phyloP scores from a whole-genome alignment of 30 jellyfish, hydroid and myxozoan genomes.

The Mastigias papua region DNA sequence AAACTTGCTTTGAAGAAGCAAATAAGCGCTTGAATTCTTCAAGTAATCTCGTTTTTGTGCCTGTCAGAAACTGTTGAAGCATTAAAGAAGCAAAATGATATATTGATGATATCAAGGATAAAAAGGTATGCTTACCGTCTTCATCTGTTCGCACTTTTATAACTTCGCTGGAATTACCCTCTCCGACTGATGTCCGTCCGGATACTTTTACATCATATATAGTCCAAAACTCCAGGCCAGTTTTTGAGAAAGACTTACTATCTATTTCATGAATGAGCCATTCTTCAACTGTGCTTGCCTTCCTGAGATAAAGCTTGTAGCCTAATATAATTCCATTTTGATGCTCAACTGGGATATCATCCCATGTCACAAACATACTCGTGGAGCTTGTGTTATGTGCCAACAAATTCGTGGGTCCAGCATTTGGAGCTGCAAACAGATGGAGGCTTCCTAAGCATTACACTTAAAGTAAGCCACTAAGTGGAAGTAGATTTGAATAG shows the following conservation, averaged over 20 bases:
- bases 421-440: constrained; percentile 46
- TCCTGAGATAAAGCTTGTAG: constrained; percentile 15
- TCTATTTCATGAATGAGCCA: background rate
- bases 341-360: constrained; percentile 35
- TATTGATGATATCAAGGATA: background rate
- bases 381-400: constrained; percentile 61
- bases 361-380: constrained; percentile 39
- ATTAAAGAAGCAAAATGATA: background rate
- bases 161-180: constrained; percentile 16
- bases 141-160: constrained; percentile 59
- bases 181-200: constrained; percentile 63
- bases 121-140: constrained; percentile 39
- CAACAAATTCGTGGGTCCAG: constrained; percentile 5
- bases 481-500: background rate
- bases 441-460: too few relatives aligned
- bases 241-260: constrained; percentile 1
- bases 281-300: background rate
- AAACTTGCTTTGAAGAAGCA: too few relatives aligned
- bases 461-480: too few relatives aligned
- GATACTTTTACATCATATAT: constrained; percentile 54
- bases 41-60: too few relatives aligned
- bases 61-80: too few relatives aligned
- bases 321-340: constrained; percentile 57
- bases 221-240: constrained; percentile 61
- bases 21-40: too few relatives aligned